A percentile compares a stretch with the other conserved stretches of the same genome.
phyloP scores from a whole-genome alignment of 2,113 vertebrate species.

The Tachysurus vachellii region DNA sequence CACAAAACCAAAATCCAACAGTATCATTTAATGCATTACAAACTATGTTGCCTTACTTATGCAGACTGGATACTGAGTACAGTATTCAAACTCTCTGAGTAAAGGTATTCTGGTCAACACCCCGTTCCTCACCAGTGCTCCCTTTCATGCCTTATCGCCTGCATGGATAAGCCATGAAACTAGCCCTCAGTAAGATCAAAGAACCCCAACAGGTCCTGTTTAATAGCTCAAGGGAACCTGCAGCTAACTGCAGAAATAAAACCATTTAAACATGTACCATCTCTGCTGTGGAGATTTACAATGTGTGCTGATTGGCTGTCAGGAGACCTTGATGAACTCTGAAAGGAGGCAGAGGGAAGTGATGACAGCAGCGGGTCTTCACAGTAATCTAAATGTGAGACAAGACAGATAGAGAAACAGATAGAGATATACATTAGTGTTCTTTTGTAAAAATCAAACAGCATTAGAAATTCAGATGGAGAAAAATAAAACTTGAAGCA shows the following conservation, averaged over 20 bases:
- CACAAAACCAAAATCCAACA: no score
- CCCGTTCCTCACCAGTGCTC: slow-evolving; percentile 25
- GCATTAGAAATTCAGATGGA: not conserved
- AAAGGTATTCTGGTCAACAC: slow-evolving; percentile 29
- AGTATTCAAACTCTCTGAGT: slow-evolving; percentile 28
- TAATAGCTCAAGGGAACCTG: not conserved
- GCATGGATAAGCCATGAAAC: slow-evolving; percentile 1
- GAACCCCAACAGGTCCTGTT: not conserved
- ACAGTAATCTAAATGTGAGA: slow-evolving; percentile 50
- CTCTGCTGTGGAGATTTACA: slow-evolving; percentile 54
- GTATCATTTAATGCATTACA: no score
- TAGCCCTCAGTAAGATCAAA: not conserved
- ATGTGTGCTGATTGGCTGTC: slow-evolving; percentile 47
- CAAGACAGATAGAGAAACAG: not conserved
- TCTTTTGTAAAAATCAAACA: not conserved
- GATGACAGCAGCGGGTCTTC: slow-evolving; percentile 54
- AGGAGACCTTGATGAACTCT: slow-evolving; percentile 54
- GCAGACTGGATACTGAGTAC: no score
- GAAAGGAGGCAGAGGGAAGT: slow-evolving; percentile 46
- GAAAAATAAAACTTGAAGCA: not conserved
- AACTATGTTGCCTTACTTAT: no score
- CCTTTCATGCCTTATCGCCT: slow-evolving; percentile 21
- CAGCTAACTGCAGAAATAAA: slow-evolving; percentile 13
- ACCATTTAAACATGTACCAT: slow-evolving; percentile 43
- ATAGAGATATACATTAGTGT: not conserved